A percentile compares a stretch with the other conserved stretches of the same genome.
Conservation (phyloP, 2,797 vertebrate genomes). For the Rhincodon typus region DNA sequence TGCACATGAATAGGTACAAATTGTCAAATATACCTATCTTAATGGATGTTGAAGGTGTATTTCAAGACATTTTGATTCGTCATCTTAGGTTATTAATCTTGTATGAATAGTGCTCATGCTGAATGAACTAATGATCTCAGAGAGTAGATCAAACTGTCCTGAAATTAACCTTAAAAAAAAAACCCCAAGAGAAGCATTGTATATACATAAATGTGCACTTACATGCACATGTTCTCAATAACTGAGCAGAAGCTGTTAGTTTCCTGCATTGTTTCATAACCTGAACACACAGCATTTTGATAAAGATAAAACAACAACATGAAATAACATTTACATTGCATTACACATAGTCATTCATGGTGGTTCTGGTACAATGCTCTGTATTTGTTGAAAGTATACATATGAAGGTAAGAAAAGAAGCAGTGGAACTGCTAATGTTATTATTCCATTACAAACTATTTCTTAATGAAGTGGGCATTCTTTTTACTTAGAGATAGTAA, state of each 20-base stretch:
- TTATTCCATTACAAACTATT: background rate
- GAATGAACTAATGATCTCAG: background rate
- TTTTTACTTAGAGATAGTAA: background rate
- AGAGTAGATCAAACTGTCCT: background rate
- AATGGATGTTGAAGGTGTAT: background rate
- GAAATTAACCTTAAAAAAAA: background rate
- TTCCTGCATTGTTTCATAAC: background rate
- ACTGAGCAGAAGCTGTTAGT: background rate
- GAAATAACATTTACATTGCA: background rate
- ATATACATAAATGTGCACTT: no score
- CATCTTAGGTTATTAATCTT: background rate
- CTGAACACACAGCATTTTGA: background rate
- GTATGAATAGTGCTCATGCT: background rate
- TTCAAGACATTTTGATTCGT: background rate
- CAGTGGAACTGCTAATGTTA: background rate
- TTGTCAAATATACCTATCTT: background rate
- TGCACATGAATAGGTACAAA: background rate
- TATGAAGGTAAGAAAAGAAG: background rate
- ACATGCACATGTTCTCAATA: background rate
- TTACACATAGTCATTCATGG: background rate
- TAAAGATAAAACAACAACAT: background rate
- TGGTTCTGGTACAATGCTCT: background rate
- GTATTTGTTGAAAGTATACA: background rate
- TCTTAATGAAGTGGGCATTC: background rate
- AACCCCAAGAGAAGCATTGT: background rate